These are phyloP conservation scores for Nomada lathburiana DNA, from an alignment of 2,888 invertebrate genomes.

Conservation along the genomic window DNA sequence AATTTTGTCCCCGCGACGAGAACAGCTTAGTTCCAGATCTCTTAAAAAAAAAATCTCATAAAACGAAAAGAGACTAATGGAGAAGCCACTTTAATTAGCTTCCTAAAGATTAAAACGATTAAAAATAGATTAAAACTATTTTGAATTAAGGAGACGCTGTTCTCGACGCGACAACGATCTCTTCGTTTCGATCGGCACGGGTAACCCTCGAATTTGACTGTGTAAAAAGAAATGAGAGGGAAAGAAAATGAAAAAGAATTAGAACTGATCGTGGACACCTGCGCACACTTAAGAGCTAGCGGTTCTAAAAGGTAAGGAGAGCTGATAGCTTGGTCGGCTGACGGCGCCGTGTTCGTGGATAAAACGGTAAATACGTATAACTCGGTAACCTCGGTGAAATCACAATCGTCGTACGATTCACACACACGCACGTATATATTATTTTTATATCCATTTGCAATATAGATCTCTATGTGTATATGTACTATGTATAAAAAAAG, in stretches of 20 bases:
- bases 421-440: conserved; percentile 37
- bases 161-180: conserved; percentile 11
- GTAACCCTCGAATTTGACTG: conserved; percentile 41
- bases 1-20: conserved; percentile 26
- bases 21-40: background rate
- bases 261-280: conserved; percentile 65
- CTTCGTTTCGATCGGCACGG: conserved; percentile 10
- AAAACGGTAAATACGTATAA: conserved; percentile 76
- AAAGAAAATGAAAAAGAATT: background rate
- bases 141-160: background rate
- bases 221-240: conserved; percentile 2
- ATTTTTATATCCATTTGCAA: conserved; percentile 42
- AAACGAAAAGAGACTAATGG: background rate
- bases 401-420: conserved; percentile 80
- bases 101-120: too few relatives aligned
- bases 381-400: conserved; percentile 84
- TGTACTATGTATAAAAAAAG: conserved; percentile 41
- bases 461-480: conserved; percentile 37
- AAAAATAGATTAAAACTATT: too few relatives aligned
- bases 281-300: conserved; percentile 66
- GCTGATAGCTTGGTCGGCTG: conserved; percentile 67
- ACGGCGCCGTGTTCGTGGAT: conserved; percentile 65
- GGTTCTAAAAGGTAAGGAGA: conserved; percentile 75
- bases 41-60: background rate
- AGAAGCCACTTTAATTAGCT: too few relatives aligned